Evolutionary conservation across 2,113 vertebrate genomes (phyloP).

Genomic region (Acanthochromis polyacanthus): DNA sequence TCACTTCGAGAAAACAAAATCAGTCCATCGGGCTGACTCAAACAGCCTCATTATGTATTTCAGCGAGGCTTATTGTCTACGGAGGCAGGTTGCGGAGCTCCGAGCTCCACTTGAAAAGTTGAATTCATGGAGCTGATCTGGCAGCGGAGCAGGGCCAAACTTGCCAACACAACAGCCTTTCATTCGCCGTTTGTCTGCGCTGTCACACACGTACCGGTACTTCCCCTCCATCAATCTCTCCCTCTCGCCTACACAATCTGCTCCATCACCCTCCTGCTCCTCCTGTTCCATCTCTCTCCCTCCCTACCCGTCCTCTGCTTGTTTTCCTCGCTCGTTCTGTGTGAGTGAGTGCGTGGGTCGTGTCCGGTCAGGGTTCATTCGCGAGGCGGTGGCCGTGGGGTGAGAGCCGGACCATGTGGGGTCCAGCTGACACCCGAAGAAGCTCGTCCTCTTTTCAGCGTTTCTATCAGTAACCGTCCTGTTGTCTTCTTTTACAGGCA

Average conservation of each 20-base stretch:
- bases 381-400: conserved; percentile 38
- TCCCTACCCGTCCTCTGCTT: not conserved
- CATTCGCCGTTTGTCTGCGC: conserved; percentile 48
- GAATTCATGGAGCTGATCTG: conserved; percentile 40
- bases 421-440: conserved; percentile 51
- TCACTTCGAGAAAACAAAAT: not conserved
- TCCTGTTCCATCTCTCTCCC: conserved; percentile 47
- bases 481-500: too few species aligned
- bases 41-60: conserved; percentile 29
- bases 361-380: conserved; percentile 48
- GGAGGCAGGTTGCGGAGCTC: conserved; percentile 26
- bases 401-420: conserved; percentile 51
- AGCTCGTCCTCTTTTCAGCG: conserved; percentile 3
- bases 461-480: conserved; percentile 40
- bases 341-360: conserved; percentile 26
- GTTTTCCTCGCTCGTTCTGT: conserved; percentile 21
- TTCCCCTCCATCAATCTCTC: conserved; percentile 57
- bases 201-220: conserved; percentile 50
- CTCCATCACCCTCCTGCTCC: conserved; percentile 59
- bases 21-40: not conserved
- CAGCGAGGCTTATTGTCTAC: conserved; percentile 25
- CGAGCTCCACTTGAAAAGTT: conserved; percentile 45
- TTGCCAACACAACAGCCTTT: conserved; percentile 61
- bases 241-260: conserved; percentile 58
- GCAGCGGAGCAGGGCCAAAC: conserved; percentile 35